Conservation (phyloP, 2,113 vertebrate species). For the Meriones unguiculatus region DNA sequence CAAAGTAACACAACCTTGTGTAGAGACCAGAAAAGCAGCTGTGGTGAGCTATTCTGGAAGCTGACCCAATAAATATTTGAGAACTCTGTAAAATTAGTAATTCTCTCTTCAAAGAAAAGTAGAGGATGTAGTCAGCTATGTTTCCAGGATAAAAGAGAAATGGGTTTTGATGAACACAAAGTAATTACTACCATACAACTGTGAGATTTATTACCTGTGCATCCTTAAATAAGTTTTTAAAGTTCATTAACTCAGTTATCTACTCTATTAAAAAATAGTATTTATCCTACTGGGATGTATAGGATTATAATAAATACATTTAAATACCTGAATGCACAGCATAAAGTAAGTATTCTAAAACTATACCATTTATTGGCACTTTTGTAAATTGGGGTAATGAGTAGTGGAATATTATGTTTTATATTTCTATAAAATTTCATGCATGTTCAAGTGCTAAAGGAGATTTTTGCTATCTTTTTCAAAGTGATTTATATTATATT, state of each 20-base stretch:
- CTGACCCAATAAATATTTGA: background rate
- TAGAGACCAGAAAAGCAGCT: background rate
- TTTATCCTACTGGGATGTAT: background rate
- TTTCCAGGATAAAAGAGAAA: background rate
- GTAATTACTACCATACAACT: background rate
- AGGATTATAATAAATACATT: background rate
- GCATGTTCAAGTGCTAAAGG: background rate
- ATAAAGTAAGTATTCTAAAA: background rate
- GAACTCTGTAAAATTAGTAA: background rate
- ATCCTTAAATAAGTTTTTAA: background rate
- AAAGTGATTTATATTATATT: background rate
- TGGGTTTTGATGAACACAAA: background rate
- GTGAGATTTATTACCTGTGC: background rate
- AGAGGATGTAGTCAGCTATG: background rate
- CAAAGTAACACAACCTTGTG: background rate
- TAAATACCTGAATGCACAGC: background rate
- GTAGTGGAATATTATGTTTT: background rate
- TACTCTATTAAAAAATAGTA: background rate
- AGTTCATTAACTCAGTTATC: background rate
- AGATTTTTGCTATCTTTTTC: background rate
- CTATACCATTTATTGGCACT: background rate
- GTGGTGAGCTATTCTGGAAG: background rate
- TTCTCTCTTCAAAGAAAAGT: background rate
- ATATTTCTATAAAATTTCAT: background rate
- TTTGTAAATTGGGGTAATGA: background rate